Evolutionary conservation across 2,797 vertebrate genomes (phyloP), one percentile per base, ranked within the genome.

Genomic region (Botia kubotai): DNA sequence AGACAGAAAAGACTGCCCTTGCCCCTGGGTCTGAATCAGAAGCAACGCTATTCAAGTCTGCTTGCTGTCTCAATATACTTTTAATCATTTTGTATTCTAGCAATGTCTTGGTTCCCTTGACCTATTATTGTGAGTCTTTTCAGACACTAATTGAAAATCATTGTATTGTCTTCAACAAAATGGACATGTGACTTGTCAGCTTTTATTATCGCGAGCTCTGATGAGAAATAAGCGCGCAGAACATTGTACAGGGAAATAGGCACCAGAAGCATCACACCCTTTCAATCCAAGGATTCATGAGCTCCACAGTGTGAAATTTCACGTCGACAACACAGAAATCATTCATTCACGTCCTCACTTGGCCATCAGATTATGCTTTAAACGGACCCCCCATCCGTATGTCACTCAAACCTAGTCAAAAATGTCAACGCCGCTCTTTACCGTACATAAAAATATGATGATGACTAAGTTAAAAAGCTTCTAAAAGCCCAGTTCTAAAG

Each of bases 121-220:
- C 69, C 69, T 63, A 72, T 60, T 65, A 72, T 72, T 79, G 77
- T 55, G 60, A 55, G 60, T 72, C 77, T 79, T 79, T 79, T 66
- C 50, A 79, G 33, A 65, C 69, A 26, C 16, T 72, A 72, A 79
- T 79, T 79, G 69, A 79, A 79, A 79, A 66, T 19, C 70, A 79
- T 29, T 43, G 46, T 39, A 72, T 66, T 72, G 33, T 57, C 77
- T 46, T 72, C 60, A 72, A 66, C 69, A 79, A 72, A 79, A 79
- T 0, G 3, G 23, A 72, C 33, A 65, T 55, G 77, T 66, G 48
- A 79, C 60, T 55, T 70, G 46, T 79, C 60, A 79, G 48, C 33
- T 46, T 72, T 72, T 33, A 72, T 79, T 66, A 72, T 21, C 43
- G 19, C 11, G 7, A 66, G 16, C 21, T 13, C 48, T 53, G 58